Evolutionary conservation across 2,888 invertebrate species (phyloP), one percentile per base, ranked within the genome.

Genomic region (Epirrhoe tristata): DNA sequence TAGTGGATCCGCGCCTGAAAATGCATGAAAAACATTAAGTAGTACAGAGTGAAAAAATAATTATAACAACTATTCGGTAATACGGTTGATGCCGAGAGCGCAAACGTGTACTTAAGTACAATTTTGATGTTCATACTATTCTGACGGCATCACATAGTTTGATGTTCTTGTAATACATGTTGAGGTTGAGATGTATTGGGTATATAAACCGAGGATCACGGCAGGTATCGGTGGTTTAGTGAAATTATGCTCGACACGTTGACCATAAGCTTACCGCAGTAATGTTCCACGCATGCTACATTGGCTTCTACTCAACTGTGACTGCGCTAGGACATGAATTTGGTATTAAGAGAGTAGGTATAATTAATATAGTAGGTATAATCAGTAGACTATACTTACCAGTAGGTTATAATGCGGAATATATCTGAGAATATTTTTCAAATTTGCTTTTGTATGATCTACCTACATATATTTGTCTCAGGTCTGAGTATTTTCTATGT

Each of bases 221-320:
- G 52, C 31, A 31, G 52, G 52, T 52, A 24, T 52, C 10, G 52
- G 31, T 52, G 24, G 52, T 52, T 59, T 36, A 60, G 50, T 39
- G 43, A 59, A 56, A 60, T 65, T 60, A 56, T 65, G 59, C 43
- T 50, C 34, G 51, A 56, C 60, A 60, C 59, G 59, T 60, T 46
- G 57, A 68, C 68, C 72, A 70, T 70, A 68, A 54, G 58, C 58
- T 48, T 8, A 48, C 56, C 63, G 48, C 59, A 58, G 58, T 74
- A 73, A 73, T 74, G 69, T 63, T 67, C 39, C n/a, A 63, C 60
- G 65, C 64, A 74, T 74, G 77, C 78, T 57, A 77, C 75, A 72
- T 79, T 81, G 64, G 71, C 69, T 74, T 66, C 74, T 73, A 77
- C 77, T 75, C 72, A 39, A 75, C 76, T 75, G 77, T 78, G 72